Evolutionary conservation across 2,113 vertebrate genomes (phyloP).

Genomic region (Megaceryle maxima): DNA sequence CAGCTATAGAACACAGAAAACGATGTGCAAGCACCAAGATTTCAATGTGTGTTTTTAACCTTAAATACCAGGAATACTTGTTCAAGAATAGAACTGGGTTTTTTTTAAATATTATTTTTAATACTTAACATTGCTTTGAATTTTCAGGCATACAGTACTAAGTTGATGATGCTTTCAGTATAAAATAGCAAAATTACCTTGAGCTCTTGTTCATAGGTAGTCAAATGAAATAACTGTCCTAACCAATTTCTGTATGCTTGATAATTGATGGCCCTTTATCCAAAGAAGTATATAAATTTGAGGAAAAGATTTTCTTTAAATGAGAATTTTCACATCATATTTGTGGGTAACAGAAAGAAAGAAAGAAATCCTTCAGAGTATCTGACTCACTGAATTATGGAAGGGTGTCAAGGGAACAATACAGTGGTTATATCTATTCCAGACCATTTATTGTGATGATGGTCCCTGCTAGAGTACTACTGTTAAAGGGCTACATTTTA

Average conservation of each 20-base stretch:
- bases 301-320: not conserved
- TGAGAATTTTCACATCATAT: not conserved
- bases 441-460: constrained; percentile 20
- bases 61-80: not conserved
- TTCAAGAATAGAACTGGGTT: not conserved
- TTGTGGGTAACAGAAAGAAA: not conserved
- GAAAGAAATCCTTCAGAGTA: constrained; percentile 10
- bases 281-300: not conserved
- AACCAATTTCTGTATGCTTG: not conserved
- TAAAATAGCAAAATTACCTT: constrained; percentile 2
- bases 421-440: not conserved
- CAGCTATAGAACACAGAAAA: not conserved
- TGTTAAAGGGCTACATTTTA: constrained; percentile 66
- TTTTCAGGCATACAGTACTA: constrained; percentile 19
- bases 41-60: not conserved
- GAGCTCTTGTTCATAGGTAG: not conserved
- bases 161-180: constrained; percentile 15
- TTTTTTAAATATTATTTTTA: not conserved
- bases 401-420: not conserved
- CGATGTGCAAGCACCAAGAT: not conserved
- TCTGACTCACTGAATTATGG: not conserved
- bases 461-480: constrained; percentile 38
- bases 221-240: not conserved
- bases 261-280: not conserved
- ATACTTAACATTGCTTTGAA: constrained; percentile 15